Conservation (phyloP, 2,113 vertebrate species). For the Chinchilla lanigera region DNA sequence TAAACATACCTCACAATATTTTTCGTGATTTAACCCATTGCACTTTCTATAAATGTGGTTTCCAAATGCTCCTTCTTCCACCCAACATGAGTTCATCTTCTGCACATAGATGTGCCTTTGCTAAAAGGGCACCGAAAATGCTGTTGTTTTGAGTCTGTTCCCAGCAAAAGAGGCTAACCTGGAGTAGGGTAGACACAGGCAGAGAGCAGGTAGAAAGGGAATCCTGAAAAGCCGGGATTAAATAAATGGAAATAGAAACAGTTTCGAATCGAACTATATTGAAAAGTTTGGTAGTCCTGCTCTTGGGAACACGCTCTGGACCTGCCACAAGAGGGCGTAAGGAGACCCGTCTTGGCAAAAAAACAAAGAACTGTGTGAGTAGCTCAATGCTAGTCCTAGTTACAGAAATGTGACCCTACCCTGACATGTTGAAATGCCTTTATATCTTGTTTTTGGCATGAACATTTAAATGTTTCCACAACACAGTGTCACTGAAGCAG, state of each 20-base stretch:
- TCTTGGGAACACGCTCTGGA: accelerated
- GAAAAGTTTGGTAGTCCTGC: not conserved
- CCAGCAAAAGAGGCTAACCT: not conserved
- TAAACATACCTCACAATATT: not conserved
- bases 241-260: not conserved
- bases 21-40: not conserved
- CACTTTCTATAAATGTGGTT: not conserved
- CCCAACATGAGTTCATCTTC: not conserved
- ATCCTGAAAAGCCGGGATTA: not conserved
- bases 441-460: not conserved
- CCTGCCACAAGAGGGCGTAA: constrained; percentile 43
- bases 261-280: not conserved
- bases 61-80: not conserved
- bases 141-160: not conserved
- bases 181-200: not conserved
- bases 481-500: not conserved
- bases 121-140: not conserved
- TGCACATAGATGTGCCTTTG: not conserved
- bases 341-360: not conserved
- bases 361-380: not conserved
- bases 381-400: not conserved
- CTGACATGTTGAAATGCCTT: not conserved
- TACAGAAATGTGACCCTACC: not conserved
- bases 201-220: not conserved
- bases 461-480: not conserved